Percentiles rank a stretch among this genome's conserved stretches.
phyloP scores from a whole-genome alignment of 2,113 vertebrate genomes.

The Tetrao urogallus region DNA sequence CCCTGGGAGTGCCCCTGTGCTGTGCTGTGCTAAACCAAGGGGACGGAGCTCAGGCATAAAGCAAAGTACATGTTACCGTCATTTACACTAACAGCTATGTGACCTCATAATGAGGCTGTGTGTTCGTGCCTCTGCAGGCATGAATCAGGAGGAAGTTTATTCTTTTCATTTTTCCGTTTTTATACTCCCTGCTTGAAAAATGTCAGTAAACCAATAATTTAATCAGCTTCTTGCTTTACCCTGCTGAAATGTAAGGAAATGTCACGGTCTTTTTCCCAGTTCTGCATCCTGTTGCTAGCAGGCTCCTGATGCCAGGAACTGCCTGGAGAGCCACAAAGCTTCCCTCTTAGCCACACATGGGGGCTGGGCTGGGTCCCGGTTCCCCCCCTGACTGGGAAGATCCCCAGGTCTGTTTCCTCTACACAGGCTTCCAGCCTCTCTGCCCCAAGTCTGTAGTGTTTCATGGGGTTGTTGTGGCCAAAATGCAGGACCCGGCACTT shows the following conservation, averaged over 20 bases:
- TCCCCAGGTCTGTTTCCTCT: no score
- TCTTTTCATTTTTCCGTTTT: neutral
- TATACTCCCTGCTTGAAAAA: neutral
- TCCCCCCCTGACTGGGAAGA: neutral
- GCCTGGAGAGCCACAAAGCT: neutral
- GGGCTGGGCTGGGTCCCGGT: neutral
- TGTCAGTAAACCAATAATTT: neutral
- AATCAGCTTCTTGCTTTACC: neutral
- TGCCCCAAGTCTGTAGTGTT: no score
- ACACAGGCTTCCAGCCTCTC: no score
- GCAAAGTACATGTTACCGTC: neutral
- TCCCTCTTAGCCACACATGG: fast-evolving
- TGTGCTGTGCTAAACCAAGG: neutral
- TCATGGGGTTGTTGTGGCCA: no score
- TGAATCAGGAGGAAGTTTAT: neutral
- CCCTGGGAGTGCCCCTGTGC: neutral
- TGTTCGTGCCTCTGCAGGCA: neutral
- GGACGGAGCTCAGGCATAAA: neutral
- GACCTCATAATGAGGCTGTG: neutral
- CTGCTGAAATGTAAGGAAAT: neutral
- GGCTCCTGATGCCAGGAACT: neutral
- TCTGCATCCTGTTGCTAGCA: neutral
- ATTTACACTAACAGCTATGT: neutral
- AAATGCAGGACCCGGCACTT: no score
- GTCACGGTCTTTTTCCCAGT: neutral